Evolutionary conservation across 2,113 vertebrate genomes (phyloP), one percentile per base, ranked within the genome.

Genomic region (Chloebia gouldiae): DNA sequence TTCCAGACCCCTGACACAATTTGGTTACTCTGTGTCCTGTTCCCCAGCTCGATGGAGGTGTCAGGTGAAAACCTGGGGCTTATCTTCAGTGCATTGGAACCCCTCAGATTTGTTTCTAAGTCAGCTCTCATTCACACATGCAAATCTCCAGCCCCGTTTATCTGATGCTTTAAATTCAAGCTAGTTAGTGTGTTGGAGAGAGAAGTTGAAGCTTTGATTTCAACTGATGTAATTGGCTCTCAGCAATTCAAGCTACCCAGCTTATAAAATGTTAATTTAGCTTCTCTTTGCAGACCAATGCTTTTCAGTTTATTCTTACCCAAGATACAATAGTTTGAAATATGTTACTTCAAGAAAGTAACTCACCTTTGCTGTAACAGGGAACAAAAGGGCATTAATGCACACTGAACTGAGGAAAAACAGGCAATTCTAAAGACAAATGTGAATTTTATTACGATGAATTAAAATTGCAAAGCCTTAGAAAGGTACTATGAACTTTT

Each of bases 161-260:
- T 90, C 85, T 81, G 49, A 72, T 87, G 73, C 70, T 95, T 96
- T 93, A 87, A 76, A 88, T 93, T 92, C 88, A 92, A 59, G 37
- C 53, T 61, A 11, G 81, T 80, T 65, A 71, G 11, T 42, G 75
- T 77, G 45, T 8, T 30, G 59, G 72, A 64, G 75, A 80, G 57
- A 82, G 54, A 63, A 82, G 54, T 2, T 63, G 47, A 66, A 86
- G 86, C 82, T 92, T 91, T 96, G 68, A 78, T 92, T 92, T 76
- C 85, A 83, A 15, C 71, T 54, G 79, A 61, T 86, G 39, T 72
- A 93, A 80, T 82, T 90, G 66, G 64, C 90, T 92, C 82, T 93
- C 93, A 95, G 88, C 86, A 93, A 49, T 94, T 81, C 86, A 54
- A 70, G 79, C 92, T 92, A 70, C 66, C 18, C 59, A 59, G 51